These are phyloP conservation scores for Clarias magur DNA, from an alignment of 2,113 vertebrate species.

Conservation along the genomic window DNA sequence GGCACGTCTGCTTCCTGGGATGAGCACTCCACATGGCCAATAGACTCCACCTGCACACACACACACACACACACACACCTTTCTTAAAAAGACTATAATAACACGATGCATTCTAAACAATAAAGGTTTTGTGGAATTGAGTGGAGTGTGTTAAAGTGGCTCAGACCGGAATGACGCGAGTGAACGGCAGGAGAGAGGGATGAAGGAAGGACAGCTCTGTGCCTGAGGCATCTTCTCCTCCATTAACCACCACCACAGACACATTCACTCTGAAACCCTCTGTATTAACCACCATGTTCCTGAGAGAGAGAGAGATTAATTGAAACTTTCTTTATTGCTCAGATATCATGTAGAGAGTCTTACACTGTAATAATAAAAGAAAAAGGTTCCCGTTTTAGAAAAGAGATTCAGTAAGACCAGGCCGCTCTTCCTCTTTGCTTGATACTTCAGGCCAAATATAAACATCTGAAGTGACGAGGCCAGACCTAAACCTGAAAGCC, in stretches of 20 bases:
- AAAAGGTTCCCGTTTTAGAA: no score
- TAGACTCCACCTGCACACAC: constrained; percentile 13
- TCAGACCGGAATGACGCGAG: constrained; percentile 41
- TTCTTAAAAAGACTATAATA: background rate
- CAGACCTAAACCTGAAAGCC: no score
- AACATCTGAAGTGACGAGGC: no score
- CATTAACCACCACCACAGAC: constrained; percentile 44
- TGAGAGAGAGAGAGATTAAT: constrained; percentile 6
- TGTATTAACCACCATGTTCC: constrained; percentile 43
- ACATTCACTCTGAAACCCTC: constrained; percentile 35
- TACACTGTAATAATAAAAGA: no score
- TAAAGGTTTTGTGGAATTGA: background rate
- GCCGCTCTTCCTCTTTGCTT: no score
- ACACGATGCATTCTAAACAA: background rate
- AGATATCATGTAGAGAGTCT: no score
- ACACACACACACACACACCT: background rate
- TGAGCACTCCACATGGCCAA: constrained; percentile 26
- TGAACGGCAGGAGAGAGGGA: constrained; percentile 48
- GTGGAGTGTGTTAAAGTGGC: background rate
- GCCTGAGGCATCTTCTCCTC: constrained; percentile 53
- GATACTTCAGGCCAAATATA: no score
- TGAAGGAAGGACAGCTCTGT: constrained; percentile 36
- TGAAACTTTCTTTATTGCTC: no score
- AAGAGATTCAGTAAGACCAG: no score
- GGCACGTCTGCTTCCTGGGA: constrained; percentile 13